Base-by-base conservation (phyloP, 2,113 vertebrate species). In the Microcebus ravelobensis region DNA sequence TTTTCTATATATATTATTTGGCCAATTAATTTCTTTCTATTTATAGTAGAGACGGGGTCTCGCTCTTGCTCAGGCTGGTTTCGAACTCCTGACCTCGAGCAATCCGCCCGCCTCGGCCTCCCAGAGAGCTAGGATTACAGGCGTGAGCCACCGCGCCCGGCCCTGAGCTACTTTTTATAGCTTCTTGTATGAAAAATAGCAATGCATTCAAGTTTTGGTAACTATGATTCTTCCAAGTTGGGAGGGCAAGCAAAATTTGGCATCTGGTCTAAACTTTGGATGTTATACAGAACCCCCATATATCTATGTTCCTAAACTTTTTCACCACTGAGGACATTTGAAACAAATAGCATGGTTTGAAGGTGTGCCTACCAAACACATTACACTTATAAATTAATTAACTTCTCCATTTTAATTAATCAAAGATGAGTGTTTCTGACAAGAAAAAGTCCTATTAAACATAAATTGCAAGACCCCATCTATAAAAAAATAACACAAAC, bases 111-210 rank as follows among this genome's bases (percentile, higher is more conserved):
- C 39, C 39, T 39, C 39, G 3, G 39, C 39, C 39, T 39, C 39
- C 39, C 39, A 39, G 39, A 39, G 39, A 39, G 39, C 39, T 39
- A 39, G 39, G 39, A 39, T 39, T 39, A 39, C 39, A 39, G 39
- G 39, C 39, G 39, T 39, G 39, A 39, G 39, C 39, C 39, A 39
- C 39, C 39, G 39, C 39, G 39, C 39, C 39, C 39, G 39, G 39
- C 39, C 39, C 52, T 96, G 50, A 84, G 50, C 50, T 92, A 84
- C 55, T 96, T 94, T 96, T 93, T 68, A 23, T 45, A 94, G 48
- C 27, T 94, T 95, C 74, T 90, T 95, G 3, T 70, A 97, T 61
- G 45, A 92, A 94, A 73, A 70, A 92, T 13, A 84, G 48, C 10
- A 95, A 57, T 50, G 20, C 2, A 89, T 48, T 87, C 61, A 87